A percentile compares a stretch with the other conserved stretches of the same genome.
These are phyloP conservation scores for Spodoptera litura DNA, from an alignment of 1,140 invertebrate genomes.

Conservation along the genomic window DNA sequence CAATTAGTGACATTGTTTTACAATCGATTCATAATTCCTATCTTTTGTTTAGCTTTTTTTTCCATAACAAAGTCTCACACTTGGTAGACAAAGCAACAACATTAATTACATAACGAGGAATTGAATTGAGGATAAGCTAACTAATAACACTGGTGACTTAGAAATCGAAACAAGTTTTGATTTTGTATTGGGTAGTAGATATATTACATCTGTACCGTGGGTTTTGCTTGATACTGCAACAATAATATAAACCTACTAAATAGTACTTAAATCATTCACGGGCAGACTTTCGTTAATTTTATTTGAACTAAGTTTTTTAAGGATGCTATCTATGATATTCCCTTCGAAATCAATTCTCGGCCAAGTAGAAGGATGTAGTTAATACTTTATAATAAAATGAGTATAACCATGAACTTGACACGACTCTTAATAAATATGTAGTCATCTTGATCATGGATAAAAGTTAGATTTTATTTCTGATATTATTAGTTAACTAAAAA, in stretches of 20 bases:
- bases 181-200: neutral
- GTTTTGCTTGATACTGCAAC: neutral
- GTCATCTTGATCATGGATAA: no score
- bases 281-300: no score
- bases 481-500: no score
- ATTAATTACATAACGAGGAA: slow-evolving; percentile 37
- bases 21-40: slow-evolving; percentile 52
- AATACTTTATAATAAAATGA: neutral
- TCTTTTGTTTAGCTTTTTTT: slow-evolving; percentile 54
- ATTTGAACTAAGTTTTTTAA: no score
- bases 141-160: slow-evolving; percentile 30
- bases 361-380: no score
- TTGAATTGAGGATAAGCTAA: slow-evolving; percentile 6
- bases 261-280: no score
- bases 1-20: slow-evolving; percentile 65
- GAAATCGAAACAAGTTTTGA: neutral
- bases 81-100: slow-evolving; percentile 27
- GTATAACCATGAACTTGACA: neutral
- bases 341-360: no score
- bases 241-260: neutral
- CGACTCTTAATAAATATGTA: no score
- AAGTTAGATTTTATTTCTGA: no score
- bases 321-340: no score
- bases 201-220: neutral
- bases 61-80: slow-evolving; percentile 37